Evolutionary conservation across 2,797 vertebrate species (phyloP).

Genomic region (Heliangelus exortis): DNA sequence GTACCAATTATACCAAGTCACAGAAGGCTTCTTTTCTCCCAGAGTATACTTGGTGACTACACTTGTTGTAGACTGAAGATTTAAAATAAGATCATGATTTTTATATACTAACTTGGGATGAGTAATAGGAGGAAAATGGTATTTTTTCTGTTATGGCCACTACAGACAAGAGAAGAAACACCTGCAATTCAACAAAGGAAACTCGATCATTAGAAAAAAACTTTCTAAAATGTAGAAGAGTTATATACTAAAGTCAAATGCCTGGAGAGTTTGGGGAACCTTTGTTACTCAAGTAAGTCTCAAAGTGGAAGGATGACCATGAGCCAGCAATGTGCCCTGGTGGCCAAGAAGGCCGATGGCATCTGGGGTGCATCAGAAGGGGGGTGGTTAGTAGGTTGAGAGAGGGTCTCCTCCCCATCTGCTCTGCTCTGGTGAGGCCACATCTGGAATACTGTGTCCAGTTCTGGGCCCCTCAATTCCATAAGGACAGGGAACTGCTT

Average conservation of each 20-base stretch:
- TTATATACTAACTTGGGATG: neutral
- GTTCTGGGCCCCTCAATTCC: too few relatives aligned
- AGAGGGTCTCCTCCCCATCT: too few relatives aligned
- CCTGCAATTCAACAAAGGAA: neutral
- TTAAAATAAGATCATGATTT: neutral
- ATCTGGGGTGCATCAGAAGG: too few relatives aligned
- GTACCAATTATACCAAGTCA: neutral
- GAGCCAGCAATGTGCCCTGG: too few relatives aligned
- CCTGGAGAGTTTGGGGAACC: neutral
- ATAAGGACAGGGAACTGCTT: too few relatives aligned
- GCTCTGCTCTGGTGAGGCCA: too few relatives aligned
- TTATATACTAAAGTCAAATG: neutral
- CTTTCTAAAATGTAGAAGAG: neutral
- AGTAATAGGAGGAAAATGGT: neutral
- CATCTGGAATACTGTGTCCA: too few relatives aligned
- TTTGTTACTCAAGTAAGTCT: neutral
- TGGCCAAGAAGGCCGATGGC: too few relatives aligned
- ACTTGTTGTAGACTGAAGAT: neutral
- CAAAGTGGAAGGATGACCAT: too few relatives aligned
- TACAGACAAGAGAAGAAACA: neutral
- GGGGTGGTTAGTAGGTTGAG: too few relatives aligned
- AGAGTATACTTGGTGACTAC: neutral
- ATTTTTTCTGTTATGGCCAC: neutral
- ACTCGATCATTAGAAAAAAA: neutral
- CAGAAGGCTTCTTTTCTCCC: neutral